These are phyloP conservation scores for Anodontia alba DNA, from an alignment of 2,888 invertebrate genomes.

Conservation along the genomic window DNA sequence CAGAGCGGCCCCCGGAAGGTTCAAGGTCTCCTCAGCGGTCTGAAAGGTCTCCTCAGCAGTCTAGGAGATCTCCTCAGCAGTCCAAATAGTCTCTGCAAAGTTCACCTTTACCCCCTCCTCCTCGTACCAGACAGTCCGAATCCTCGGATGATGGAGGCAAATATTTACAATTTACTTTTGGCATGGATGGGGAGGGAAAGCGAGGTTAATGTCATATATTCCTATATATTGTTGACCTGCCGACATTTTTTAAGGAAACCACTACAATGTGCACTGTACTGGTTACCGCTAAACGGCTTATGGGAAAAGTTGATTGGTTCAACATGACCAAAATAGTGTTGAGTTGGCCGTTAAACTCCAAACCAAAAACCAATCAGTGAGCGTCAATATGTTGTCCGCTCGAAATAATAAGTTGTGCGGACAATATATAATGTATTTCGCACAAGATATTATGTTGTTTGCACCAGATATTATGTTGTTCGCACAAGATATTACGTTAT, in stretches of 20 bases:
- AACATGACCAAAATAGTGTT: no score
- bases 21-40: background rate
- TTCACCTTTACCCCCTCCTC: constrained; percentile 9
- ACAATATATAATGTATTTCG: no score
- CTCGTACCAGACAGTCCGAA: constrained; percentile 18
- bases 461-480: no score
- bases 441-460: no score
- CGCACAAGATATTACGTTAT: no score
- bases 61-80: background rate
- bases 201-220: background rate
- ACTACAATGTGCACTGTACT: no score
- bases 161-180: constrained; percentile 17
- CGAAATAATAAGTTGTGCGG: no score
- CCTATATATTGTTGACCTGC: constrained; percentile 11
- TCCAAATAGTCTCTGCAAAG: constrained; percentile 6
- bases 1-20: constrained; percentile 1
- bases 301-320: no score
- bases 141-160: constrained; percentile 23
- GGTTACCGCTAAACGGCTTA: no score
- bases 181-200: constrained; percentile 2
- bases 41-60: constrained; percentile 6
- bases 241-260: background rate
- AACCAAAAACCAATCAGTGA: no score
- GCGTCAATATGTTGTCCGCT: no score
- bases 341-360: no score